Evolutionary conservation across 1,140 invertebrate species (phyloP).

Genomic region (Chlorops oryzae): DNA sequence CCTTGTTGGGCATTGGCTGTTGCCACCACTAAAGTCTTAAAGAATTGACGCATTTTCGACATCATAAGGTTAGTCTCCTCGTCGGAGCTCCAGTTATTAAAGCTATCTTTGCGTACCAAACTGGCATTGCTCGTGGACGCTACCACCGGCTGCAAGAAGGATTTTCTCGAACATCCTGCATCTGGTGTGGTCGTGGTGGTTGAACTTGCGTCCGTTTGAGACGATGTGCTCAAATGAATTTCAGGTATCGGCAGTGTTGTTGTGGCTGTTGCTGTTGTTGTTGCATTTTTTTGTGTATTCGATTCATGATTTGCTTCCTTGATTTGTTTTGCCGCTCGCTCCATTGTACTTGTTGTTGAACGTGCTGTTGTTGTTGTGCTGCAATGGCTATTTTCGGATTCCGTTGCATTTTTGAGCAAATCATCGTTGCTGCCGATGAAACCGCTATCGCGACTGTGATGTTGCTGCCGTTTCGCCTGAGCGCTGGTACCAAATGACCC

Average conservation of each 20-base stretch:
- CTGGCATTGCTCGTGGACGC: slow-evolving; percentile 46
- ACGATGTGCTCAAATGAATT: slow-evolving; percentile 6
- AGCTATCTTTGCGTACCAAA: slow-evolving; percentile 70
- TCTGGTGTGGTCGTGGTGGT: background rate
- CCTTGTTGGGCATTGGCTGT: slow-evolving; percentile 54
- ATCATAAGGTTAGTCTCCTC: slow-evolving; percentile 92
- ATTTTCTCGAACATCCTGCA: too few relatives aligned
- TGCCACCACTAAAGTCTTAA: slow-evolving; percentile 76
- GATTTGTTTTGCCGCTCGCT: too few relatives aligned
- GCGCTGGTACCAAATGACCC: slow-evolving; percentile 19
- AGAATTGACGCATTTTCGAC: slow-evolving; percentile 87
- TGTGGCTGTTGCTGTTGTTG: background rate
- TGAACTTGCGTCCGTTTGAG: too few relatives aligned
- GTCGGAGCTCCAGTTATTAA: slow-evolving; percentile 89
- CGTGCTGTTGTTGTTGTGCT: slow-evolving; percentile 1
- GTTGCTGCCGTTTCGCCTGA: slow-evolving; percentile 47
- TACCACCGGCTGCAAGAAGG: too few relatives aligned
- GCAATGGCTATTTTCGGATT: slow-evolving; percentile 42
- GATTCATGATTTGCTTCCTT: too few relatives aligned
- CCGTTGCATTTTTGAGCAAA: slow-evolving; percentile 61
- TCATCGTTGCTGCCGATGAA: slow-evolving; percentile 85
- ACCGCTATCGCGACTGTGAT: slow-evolving; percentile 77
- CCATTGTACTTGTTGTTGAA: slow-evolving; percentile 8
- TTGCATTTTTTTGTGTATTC: too few relatives aligned
- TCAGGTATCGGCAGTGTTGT: slow-evolving; percentile 9